Evolutionary conservation across 2,888 invertebrate species (phyloP).

Genomic region (Cephus nigrinus): DNA sequence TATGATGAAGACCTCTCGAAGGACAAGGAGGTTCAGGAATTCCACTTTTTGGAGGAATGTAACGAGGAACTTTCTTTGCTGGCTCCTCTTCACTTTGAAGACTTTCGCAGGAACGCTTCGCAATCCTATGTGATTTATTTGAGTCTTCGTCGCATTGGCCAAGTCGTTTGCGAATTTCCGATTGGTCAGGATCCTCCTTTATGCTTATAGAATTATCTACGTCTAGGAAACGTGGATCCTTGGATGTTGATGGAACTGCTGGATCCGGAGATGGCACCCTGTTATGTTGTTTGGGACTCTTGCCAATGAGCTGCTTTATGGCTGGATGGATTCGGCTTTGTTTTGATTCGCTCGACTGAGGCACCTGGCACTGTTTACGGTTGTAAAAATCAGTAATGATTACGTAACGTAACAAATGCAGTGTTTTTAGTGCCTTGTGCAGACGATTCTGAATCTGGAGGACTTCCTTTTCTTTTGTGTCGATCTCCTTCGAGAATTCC

Average conservation of each 20-base stretch:
- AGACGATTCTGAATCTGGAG: slow-evolving; percentile 76
- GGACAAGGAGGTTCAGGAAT: slow-evolving; percentile 46
- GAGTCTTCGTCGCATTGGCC: background rate
- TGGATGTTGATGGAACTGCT: slow-evolving; percentile 28
- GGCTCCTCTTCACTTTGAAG: slow-evolving; percentile 27
- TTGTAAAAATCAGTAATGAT: slow-evolving; percentile 73
- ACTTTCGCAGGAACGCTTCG: slow-evolving; percentile 10
- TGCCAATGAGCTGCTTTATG: slow-evolving; percentile 77
- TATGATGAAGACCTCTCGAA: slow-evolving; percentile 55
- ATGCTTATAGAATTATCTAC: slow-evolving; percentile 18
- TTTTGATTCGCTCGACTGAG: slow-evolving; percentile 59
- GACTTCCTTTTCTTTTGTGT: slow-evolving; percentile 77
- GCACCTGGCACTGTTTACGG: slow-evolving; percentile 68
- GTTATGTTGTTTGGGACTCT: slow-evolving; percentile 59
- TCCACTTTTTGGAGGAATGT: slow-evolving; percentile 58
- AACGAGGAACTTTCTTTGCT: slow-evolving; percentile 58
- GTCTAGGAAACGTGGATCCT: slow-evolving; percentile 22
- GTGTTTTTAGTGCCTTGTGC: slow-evolving; percentile 69
- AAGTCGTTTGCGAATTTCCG: background rate
- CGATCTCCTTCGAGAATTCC: slow-evolving; percentile 80
- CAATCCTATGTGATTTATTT: background rate
- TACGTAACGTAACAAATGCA: slow-evolving; percentile 73
- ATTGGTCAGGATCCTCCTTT: slow-evolving; percentile 15
- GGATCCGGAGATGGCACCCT: slow-evolving; percentile 6
- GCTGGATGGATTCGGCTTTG: slow-evolving; percentile 79